phyloP scores from a whole-genome alignment of 2,888 invertebrate species.

The Meghimatium bilineatum region DNA sequence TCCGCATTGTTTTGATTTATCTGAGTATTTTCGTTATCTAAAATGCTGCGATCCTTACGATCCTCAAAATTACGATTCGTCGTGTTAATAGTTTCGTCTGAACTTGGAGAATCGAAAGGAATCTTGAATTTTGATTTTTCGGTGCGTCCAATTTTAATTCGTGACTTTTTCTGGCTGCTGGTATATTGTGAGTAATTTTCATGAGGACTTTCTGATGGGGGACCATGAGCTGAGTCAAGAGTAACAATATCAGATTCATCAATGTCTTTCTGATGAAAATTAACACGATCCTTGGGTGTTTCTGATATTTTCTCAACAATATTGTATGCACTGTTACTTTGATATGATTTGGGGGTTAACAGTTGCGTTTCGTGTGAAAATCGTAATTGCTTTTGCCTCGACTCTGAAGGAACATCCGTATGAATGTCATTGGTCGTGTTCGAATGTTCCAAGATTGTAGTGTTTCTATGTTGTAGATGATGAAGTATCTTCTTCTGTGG shows the following conservation, averaged over 20 bases:
- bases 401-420: background rate
- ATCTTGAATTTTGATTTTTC: background rate
- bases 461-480: conserved; percentile 19
- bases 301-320: background rate
- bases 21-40: background rate
- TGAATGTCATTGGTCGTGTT: background rate
- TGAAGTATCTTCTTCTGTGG: conserved; percentile 31
- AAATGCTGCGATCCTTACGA: background rate
- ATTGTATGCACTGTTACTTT: background rate
- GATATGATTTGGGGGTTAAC: background rate
- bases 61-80: no score
- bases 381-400: background rate
- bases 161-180: background rate
- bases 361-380: background rate
- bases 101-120: background rate
- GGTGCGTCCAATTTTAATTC: no score
- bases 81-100: background rate
- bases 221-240: background rate
- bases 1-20: background rate
- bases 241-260: background rate
- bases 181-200: background rate
- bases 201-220: background rate
- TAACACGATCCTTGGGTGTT: background rate
- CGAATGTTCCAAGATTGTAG: background rate
- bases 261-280: background rate